phyloP scores from a whole-genome alignment of 35 echinoderm and acorn worm species.

The Ophiothrix spiculata region DNA sequence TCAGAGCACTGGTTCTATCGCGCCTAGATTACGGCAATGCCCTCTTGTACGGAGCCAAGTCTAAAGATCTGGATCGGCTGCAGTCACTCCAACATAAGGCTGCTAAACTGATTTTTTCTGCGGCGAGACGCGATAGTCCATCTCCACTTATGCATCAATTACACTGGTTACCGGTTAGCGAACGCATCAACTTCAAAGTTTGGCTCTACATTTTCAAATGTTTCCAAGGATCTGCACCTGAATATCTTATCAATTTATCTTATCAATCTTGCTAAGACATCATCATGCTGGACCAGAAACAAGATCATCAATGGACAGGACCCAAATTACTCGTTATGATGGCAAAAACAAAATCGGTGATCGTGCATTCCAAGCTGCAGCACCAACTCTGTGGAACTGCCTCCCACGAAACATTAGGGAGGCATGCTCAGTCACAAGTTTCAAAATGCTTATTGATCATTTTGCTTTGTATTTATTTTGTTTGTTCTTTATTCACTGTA shows the following conservation, averaged over 20 bases:
- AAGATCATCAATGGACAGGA: no score
- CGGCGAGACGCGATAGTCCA: neutral
- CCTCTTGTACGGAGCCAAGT: conserved; percentile 6
- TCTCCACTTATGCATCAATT: neutral
- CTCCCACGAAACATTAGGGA: no score
- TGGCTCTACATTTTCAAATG: neutral
- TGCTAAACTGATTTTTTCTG: neutral
- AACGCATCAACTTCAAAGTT: neutral
- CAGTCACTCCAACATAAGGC: conserved; percentile 6
- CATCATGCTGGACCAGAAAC: no score
- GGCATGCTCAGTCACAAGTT: no score
- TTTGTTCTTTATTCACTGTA: no score
- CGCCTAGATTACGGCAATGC: neutral
- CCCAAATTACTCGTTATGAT: no score
- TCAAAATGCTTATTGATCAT: no score
- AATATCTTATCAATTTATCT: neutral
- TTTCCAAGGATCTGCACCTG: no score
- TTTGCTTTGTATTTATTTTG: no score
- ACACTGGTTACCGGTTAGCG: neutral
- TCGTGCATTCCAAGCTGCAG: no score
- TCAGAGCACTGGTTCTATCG: neutral
- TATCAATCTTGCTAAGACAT: neutral
- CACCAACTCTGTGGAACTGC: no score
- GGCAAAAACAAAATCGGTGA: no score
- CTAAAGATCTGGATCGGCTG: conserved; percentile 8